A percentile compares a stretch with the other conserved stretches of the same genome.
Evolutionary conservation across 2,888 invertebrate species (phyloP).

Genomic region (Phorcus lineatus): DNA sequence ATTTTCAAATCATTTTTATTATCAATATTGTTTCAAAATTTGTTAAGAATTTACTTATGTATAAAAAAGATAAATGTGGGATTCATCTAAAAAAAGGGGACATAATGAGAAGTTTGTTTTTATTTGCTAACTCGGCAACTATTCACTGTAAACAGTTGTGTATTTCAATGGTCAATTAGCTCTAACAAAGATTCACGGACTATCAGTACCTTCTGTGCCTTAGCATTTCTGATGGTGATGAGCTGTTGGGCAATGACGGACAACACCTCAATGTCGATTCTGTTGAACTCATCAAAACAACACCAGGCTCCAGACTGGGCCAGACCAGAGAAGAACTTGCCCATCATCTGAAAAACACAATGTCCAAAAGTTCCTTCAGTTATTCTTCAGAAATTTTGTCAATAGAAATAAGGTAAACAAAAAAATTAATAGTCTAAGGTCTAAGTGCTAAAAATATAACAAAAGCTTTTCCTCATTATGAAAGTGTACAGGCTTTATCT

Average conservation of each 20-base stretch:
- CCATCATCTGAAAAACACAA: conserved; percentile 84
- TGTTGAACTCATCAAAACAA: conserved; percentile 93
- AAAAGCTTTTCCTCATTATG: too few species aligned
- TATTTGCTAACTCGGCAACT: too few species aligned
- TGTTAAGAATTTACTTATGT: too few species aligned
- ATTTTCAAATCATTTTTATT: too few species aligned
- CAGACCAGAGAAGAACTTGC: conserved; percentile 90
- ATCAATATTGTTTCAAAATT: too few species aligned
- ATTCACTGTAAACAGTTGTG: background rate
- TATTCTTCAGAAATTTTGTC: background rate
- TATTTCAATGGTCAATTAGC: background rate
- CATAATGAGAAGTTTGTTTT: too few species aligned
- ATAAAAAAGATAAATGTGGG: too few species aligned
- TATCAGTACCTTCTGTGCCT: conserved; percentile 80
- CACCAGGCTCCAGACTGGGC: conserved; percentile 95
- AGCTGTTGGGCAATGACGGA: conserved; percentile 93
- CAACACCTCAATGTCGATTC: conserved; percentile 91
- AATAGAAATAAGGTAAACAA: background rate
- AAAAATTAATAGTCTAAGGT: too few species aligned
- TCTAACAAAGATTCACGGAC: background rate
- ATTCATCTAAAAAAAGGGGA: too few species aligned
- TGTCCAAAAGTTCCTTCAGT: background rate
- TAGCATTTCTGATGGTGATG: conserved; percentile 91
- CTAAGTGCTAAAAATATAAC: too few species aligned
- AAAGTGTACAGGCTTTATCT: background rate